Evolutionary conservation across 2,888 invertebrate genomes (phyloP).

Genomic region (Tridacna crocea): DNA sequence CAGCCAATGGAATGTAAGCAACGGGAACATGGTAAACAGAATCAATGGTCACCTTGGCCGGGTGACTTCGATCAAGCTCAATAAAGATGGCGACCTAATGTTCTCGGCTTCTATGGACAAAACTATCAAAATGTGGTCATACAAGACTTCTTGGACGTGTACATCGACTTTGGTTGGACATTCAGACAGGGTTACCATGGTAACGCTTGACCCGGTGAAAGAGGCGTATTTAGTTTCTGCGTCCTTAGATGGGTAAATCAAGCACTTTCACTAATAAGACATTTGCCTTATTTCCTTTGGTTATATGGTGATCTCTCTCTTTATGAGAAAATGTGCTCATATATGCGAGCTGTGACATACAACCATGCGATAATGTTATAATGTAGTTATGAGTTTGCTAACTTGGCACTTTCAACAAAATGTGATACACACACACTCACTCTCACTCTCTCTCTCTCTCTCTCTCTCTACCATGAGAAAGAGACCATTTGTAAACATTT

Average conservation of each 20-base stretch:
- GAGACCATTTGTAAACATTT: no score
- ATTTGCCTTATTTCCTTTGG: no score
- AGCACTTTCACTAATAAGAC: no score
- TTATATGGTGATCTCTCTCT: no score
- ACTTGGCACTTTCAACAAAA: no score
- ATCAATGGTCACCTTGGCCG: constrained; percentile 33
- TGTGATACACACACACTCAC: no score
- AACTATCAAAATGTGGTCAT: constrained; percentile 41
- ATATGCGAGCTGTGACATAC: no score
- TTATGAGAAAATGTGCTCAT: no score
- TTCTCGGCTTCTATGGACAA: constrained; percentile 69
- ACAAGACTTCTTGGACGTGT: constrained; percentile 24
- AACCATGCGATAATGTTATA: no score
- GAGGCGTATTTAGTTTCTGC: constrained; percentile 39
- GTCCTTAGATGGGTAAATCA: constrained; percentile 39
- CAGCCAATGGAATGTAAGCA: constrained; percentile 27
- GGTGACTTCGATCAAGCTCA: constrained; percentile 65
- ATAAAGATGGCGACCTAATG: constrained; percentile 62
- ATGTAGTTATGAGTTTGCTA: no score
- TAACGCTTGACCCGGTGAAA: constrained; percentile 19
- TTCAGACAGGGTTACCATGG: constrained; percentile 36
- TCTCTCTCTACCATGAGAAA: no score
- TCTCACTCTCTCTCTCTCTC: no score
- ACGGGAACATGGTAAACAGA: neutral
- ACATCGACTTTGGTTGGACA: constrained; percentile 42